Evolutionary conservation across 2,888 invertebrate genomes (phyloP), one percentile per base, ranked within the genome.

Genomic region (Diadromus collaris): DNA sequence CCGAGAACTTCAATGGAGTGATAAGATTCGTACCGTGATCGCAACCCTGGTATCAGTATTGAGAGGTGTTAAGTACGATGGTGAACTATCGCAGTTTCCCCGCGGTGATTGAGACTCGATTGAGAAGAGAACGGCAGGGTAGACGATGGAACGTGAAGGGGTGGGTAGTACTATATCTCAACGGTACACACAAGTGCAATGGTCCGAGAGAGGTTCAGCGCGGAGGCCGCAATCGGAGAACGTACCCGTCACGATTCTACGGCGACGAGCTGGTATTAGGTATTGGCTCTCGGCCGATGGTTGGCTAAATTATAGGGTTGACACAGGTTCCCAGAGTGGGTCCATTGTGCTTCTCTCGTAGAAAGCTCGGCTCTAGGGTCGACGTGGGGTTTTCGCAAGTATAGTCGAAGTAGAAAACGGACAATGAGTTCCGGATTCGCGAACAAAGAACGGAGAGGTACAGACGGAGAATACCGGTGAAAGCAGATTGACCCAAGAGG

Each of bases 281-380:
- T 79, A 70, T 46, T 54, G 68, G 69, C 46, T 61, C 61, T 48
- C 65, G 38, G 29, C 71, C 71, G 69, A 70, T 76, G 64, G 73
- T 76, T 70, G 73, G 76, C 73, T 70, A 75, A 79, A 82, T 81
- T 75, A 71, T 77, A 76, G 76, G 77, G 79, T 72, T 75, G 75
- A 79, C 79, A 76, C 76, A 65, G 81, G 70, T 58, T 72, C 63
- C 70, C 74, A 67, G 79, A 77, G 74, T 58, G 74, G 74, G 79
- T 54, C 81, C 76, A 81, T 82, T 82, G 82, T 82, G 64, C 60
- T 56, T 34, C 60, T 44, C 51, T 68, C 41, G 64, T 67, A 48
- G 65, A 70, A n/a, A 74, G 64, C 61, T 34, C 60, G 65, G n/a
- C 65, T 77, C 80, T 61, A 70, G 69, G 67, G 58, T 71, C 73